phyloP scores from a whole-genome alignment of 1,140 invertebrate species.

The Phymorhynchus buccinoides region DNA sequence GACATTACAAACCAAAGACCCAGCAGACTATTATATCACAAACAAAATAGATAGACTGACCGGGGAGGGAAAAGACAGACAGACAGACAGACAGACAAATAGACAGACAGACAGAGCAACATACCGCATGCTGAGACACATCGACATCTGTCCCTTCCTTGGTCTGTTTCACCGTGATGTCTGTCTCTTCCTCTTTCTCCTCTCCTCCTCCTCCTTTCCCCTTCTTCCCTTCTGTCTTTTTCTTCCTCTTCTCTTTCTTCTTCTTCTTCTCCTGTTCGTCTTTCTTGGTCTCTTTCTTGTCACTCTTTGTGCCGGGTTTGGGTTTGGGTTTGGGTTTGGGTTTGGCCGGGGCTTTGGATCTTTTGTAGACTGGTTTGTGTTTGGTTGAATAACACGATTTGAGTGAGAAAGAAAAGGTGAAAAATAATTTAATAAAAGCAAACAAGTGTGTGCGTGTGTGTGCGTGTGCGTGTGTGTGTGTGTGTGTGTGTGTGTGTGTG shows the following conservation, averaged over 20 bases:
- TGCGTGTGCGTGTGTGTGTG: no score
- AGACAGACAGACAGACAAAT: neutral
- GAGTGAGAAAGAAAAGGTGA: no score
- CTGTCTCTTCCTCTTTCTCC: neutral
- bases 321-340: neutral
- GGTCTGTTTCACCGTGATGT: neutral
- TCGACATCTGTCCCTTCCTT: neutral
- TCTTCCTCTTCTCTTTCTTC: neutral
- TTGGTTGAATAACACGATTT: no score
- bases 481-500: no score
- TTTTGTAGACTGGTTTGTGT: neutral
- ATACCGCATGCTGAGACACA: neutral
- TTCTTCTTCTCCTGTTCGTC: neutral
- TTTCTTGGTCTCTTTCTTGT: neutral
- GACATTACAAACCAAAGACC: no score
- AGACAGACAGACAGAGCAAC: neutral
- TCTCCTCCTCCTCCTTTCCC: neutral
- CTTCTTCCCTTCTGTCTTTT: neutral
- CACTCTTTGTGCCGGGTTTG: neutral
- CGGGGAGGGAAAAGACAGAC: no score
- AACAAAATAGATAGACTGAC: no score
- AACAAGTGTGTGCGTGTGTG: no score
- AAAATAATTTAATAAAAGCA: no score
- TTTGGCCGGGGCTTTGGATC: neutral
- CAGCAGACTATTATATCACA: no score